Evolutionary conservation across 2,113 vertebrate genomes (phyloP), one percentile per base, ranked within the genome.

Genomic region (Macroglossus sobrinus): DNA sequence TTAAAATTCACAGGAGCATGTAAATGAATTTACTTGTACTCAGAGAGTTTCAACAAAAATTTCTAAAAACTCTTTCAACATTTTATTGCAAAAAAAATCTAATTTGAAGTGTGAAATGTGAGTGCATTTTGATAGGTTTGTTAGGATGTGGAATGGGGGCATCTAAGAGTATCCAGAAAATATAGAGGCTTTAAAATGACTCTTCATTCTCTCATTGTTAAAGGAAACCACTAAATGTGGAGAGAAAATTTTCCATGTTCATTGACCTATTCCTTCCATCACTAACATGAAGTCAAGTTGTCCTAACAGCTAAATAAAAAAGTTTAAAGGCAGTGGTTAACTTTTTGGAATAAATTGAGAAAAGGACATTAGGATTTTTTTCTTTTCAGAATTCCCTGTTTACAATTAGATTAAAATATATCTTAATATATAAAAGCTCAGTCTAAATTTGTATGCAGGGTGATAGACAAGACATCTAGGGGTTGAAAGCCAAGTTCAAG

Each of bases 301-400:
- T 53, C 66, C 43, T n/a, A 64, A 74, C 7, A 80, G 63, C 2
- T 47, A 16, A 96, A 93, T 82, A 93, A 97, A 89, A 79, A 97
- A 92, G 63, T 88, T 93, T 86, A 88, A 97, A 92, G 78, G 76
- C 45, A 93, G 86, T 93, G 45, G 26, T 95, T 0, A 0, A 94
- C 79, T 97, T 97, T 96, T 95, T 74, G 26, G 33, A 94, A 93
- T 40, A 84, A 91, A 84, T 5, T 84, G 13, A 79, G 10, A 74
- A 97, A 78, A 0, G 0, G 96, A 89, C 10, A 84, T 4, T 22
- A 61, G 24, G 0, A 5, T 80, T 76, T 78, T 59, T 76, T 86
- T 59, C 38, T 96, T 95, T 68, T 47, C 33, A 96, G 79, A 96
- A 86, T 88, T 89, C 11, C 72, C 86, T 95, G 85, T 72, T 93